Percentiles rank a stretch among this genome's conserved stretches.
phyloP scores from a whole-genome alignment of 2,797 vertebrate genomes.

The Botia almorhae region DNA sequence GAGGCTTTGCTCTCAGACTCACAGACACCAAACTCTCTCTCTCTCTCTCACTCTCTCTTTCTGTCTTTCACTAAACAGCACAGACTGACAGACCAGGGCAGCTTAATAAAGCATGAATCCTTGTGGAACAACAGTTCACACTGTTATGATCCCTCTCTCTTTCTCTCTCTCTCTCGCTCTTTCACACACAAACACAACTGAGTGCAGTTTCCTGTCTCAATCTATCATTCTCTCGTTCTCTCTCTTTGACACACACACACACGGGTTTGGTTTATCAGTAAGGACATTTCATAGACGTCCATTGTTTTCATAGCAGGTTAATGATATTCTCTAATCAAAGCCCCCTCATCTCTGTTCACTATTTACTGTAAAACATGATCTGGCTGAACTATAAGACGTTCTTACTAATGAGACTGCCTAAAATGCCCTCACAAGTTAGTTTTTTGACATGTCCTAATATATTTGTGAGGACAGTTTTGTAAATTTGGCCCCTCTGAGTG shows the following conservation, averaged over 20 bases:
- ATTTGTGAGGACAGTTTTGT: neutral
- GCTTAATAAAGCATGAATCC: slow-evolving; percentile 63
- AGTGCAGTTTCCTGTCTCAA: slow-evolving; percentile 6
- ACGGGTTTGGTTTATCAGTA: neutral
- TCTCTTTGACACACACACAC: neutral
- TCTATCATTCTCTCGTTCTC: slow-evolving; percentile 18
- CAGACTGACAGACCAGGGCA: slow-evolving; percentile 62
- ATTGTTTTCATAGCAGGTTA: neutral
- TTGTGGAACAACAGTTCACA: slow-evolving; percentile 56
- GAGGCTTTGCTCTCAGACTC: too few species aligned
- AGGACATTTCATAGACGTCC: neutral
- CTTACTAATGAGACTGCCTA: neutral
- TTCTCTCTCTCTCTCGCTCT: neutral
- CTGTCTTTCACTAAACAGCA: slow-evolving; percentile 52
- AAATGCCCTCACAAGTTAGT: neutral
- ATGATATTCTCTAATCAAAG: neutral
- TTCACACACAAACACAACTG: neutral
- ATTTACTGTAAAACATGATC: neutral
- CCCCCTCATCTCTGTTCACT: neutral
- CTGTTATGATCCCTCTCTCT: slow-evolving; percentile 54
- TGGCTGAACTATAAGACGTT: neutral
- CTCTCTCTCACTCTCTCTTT: slow-evolving; percentile 12
- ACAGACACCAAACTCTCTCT: neutral
- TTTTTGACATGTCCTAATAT: too few species aligned
- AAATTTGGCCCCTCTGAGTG: neutral